Evolutionary conservation across 2,797 vertebrate species (phyloP).

Genomic region (Chromobotia macracanthus): DNA sequence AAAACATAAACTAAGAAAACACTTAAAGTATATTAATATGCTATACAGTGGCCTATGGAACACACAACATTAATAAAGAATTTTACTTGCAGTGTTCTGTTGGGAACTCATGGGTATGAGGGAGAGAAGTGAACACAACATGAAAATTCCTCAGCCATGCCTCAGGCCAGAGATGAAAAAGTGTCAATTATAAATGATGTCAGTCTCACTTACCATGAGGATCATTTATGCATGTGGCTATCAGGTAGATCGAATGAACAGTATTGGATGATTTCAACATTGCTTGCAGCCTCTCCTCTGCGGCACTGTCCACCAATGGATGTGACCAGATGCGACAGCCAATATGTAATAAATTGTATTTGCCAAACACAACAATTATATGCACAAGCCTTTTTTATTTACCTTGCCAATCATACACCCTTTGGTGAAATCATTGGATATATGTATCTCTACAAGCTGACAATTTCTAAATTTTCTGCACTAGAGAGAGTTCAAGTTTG

Average conservation of each 20-base stretch:
- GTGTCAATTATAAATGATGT: constrained; percentile 64
- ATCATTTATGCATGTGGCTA: constrained; percentile 39
- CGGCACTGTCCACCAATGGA: constrained; percentile 34
- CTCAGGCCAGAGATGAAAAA: constrained; percentile 50
- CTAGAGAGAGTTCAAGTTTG: neutral
- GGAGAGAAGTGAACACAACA: constrained; percentile 36
- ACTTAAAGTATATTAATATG: neutral
- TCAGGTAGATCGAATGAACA: constrained; percentile 38
- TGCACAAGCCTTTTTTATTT: neutral
- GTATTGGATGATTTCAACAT: constrained; percentile 30
- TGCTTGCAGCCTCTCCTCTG: constrained; percentile 19
- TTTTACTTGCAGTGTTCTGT: neutral
- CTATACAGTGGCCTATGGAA: neutral
- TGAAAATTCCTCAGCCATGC: constrained; percentile 47
- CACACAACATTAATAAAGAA: constrained; percentile 2
- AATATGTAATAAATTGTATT: constrained; percentile 29
- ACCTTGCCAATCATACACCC: neutral
- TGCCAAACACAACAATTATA: constrained; percentile 30
- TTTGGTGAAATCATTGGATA: neutral
- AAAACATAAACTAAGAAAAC: neutral
- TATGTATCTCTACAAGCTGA: neutral
- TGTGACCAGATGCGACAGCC: constrained; percentile 31
- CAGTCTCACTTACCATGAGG: constrained; percentile 55
- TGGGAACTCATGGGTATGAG: neutral
- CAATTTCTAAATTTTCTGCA: neutral